Base-by-base conservation (phyloP, 35 echinoderm and acorn worm species). In the Holothuria glaberrima region DNA sequence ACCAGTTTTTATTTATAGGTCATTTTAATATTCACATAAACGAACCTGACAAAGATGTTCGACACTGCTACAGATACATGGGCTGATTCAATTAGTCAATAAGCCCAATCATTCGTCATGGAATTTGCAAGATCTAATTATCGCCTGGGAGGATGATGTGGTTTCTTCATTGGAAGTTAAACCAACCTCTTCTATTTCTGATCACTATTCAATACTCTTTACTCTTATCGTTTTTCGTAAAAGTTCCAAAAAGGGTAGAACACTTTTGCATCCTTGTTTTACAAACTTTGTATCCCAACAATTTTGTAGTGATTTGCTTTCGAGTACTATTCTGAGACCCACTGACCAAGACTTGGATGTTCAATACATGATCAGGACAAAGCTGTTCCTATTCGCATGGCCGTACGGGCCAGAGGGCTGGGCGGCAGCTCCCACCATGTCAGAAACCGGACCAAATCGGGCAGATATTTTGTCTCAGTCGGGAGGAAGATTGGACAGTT, bases 191-290 rank as follows among this genome's bases (percentile, higher is more conserved):
- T 19, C 71, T 35, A 44, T 75, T 21, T 75, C 71, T 19, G 71
- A 75, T 30, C 71, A 75, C 20, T 75, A 75, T 20, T 25, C 71
- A 26, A 75, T 75, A 24, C 4, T 75, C 71, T 75, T 75, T 35
- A 5, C 17, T 24, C 71, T 75, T 26, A 34, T 6, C 18, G 6
- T 29, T 26, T 4, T 10, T 3, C 32, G 18, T 9, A 25, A 75
- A 2, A 21, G 25, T 19, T 75, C 71, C 18, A 44, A 4, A 26
- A 26, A 35, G 6, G 6, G 32, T 30, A 6, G 20, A 35, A 75
- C 6, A 75, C 6, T 10, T 35, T 34, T 6, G 19, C 29, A 10
- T 75, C 71, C 6, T 20, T 3, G 25, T 30, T 30, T 75, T 6
- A 75, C 6, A 25, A 75, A 44, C 36, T 75, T 75, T 75, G 71